A percentile compares a stretch with the other conserved stretches of the same genome.
Evolutionary conservation across 2,113 vertebrate species (phyloP).

Genomic region (Amblyornis subalaris): DNA sequence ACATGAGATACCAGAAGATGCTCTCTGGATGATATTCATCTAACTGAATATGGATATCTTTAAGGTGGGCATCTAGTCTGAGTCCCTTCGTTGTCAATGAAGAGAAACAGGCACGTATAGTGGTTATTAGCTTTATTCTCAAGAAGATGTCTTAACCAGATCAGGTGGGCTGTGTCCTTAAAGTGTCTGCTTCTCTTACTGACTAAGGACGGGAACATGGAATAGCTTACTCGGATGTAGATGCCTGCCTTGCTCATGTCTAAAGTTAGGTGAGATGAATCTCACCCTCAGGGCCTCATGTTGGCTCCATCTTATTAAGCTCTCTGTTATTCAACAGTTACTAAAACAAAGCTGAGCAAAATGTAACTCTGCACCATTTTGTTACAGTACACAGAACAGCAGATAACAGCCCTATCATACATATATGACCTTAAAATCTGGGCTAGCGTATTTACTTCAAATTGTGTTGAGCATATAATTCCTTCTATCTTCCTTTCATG

Average conservation of each 20-base stretch:
- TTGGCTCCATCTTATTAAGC: not conserved
- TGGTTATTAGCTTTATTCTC: not conserved
- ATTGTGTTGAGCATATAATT: not conserved
- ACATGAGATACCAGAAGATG: not conserved
- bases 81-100: not conserved
- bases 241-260: not conserved
- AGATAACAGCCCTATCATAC: not conserved
- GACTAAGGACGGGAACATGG: not conserved
- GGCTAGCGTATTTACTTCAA: not conserved
- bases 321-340: not conserved
- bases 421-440: not conserved
- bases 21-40: constrained; percentile 1
- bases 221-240: not conserved
- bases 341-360: not conserved
- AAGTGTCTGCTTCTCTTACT: constrained; percentile 25
- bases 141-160: not conserved
- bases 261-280: not conserved
- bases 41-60: not conserved
- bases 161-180: not conserved
- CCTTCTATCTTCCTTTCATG: not conserved
- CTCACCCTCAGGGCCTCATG: not conserved
- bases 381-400: not conserved
- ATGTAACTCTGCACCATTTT: not conserved
- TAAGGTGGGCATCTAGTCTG: not conserved
- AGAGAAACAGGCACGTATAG: constrained; percentile 13